phyloP scores from a whole-genome alignment of 2,888 invertebrate genomes.

The Dasysyrphus albostriatus region DNA sequence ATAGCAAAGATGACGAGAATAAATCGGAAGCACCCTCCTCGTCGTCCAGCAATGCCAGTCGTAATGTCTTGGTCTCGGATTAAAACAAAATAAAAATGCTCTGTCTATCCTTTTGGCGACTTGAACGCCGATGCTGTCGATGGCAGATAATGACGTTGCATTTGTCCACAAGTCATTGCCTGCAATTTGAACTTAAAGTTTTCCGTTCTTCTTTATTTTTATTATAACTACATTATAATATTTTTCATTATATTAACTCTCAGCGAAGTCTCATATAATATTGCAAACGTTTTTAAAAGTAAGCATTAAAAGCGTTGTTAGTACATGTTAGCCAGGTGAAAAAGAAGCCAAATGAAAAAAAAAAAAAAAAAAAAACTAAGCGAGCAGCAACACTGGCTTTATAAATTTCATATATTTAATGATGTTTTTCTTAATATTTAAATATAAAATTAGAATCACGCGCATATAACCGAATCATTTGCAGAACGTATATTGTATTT shows the following conservation, averaged over 20 bases:
- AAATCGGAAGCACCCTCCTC: conserved; percentile 79
- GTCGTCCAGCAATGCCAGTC: conserved; percentile 80
- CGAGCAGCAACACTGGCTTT: conserved; percentile 46
- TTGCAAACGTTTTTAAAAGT: conserved; percentile 35
- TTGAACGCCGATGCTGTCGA: conserved; percentile 18
- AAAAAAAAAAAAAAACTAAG: background rate
- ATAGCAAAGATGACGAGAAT: conserved; percentile 80
- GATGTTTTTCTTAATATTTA: conserved; percentile 43
- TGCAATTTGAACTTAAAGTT: conserved; percentile 53
- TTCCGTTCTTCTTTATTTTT: conserved; percentile 33
- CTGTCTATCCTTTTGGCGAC: conserved; percentile 15
- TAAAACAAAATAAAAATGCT: conserved; percentile 68
- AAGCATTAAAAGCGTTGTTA: conserved; percentile 19
- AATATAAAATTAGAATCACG: conserved; percentile 31
- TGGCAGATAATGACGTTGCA: conserved; percentile 45
- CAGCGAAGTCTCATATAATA: conserved; percentile 54
- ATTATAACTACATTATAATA: conserved; percentile 35
- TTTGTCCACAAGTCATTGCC: conserved; percentile 64
- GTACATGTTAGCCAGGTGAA: conserved; percentile 2
- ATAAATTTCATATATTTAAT: conserved; percentile 54
- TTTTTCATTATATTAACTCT: conserved; percentile 56
- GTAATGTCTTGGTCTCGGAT: conserved; percentile 86
- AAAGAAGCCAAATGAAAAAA: conserved; percentile 1
- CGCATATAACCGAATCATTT: conserved; percentile 49
- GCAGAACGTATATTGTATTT: conserved; percentile 49